Conservation (phyloP, 1,140 invertebrate genomes). For the Zaprionus camerounensis region DNA sequence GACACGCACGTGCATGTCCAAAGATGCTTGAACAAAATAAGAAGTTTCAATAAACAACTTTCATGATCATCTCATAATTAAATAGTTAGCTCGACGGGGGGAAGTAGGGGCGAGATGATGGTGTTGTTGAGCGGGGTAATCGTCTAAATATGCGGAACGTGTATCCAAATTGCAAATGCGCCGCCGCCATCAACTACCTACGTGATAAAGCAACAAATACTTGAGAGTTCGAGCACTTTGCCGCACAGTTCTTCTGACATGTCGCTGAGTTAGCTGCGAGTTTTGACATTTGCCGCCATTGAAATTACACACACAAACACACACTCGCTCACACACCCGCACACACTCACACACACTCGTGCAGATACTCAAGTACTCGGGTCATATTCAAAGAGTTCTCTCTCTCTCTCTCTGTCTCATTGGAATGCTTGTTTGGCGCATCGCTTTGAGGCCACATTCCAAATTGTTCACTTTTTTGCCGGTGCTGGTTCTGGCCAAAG, state of each 20-base stretch:
- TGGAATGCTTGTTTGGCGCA: constrained; percentile 31
- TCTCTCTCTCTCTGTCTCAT: background rate
- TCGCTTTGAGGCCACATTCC: constrained; percentile 32
- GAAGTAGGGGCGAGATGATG: no score
- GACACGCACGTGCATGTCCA: constrained; percentile 25
- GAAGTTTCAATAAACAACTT: background rate
- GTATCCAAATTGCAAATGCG: constrained; percentile 28
- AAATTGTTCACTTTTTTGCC: constrained; percentile 6
- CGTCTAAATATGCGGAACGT: constrained; percentile 46
- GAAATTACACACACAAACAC: constrained; percentile 19
- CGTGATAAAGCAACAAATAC: constrained; percentile 53
- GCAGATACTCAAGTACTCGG: constrained; percentile 12
- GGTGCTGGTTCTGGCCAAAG: constrained; percentile 19
- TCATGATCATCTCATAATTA: constrained; percentile 21
- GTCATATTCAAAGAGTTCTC: constrained; percentile 29
- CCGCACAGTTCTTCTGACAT: constrained; percentile 36
- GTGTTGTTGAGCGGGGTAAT: background rate
- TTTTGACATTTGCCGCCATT: constrained; percentile 56
- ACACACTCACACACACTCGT: background rate
- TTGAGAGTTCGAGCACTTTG: constrained; percentile 25
- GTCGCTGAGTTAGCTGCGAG: constrained; percentile 16
- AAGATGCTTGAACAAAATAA: background rate
- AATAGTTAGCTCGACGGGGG: constrained; percentile 26
- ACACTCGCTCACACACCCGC: background rate
- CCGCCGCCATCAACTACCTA: constrained; percentile 29